Evolutionary conservation across 2,888 invertebrate species (phyloP).

Genomic region (Aphodius sticticus): DNA sequence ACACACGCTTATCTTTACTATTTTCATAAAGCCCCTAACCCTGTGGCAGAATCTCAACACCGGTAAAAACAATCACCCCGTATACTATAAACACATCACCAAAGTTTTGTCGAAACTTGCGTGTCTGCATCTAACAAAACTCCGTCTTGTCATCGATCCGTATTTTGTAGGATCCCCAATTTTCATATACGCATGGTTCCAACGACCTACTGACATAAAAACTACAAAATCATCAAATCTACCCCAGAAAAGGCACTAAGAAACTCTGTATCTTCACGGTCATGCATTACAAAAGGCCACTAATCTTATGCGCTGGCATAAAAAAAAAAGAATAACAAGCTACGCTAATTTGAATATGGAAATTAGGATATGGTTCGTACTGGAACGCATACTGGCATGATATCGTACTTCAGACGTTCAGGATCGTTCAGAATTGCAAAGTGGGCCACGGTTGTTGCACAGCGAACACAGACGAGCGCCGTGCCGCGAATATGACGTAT

Average conservation of each 20-base stretch:
- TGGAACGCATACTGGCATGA: conserved; percentile 31
- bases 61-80: neutral
- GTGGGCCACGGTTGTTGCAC: conserved; percentile 36
- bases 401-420: conserved; percentile 24
- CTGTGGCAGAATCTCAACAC: no score
- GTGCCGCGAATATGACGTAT: conserved; percentile 40
- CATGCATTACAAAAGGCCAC: conserved; percentile 13
- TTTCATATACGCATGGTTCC: neutral
- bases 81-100: neutral
- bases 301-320: conserved; percentile 4
- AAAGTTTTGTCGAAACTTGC: neutral
- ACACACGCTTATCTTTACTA: no score
- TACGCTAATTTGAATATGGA: conserved; percentile 5
- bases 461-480: conserved; percentile 33
- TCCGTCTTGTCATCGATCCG: neutral
- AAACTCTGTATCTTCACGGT: neutral
- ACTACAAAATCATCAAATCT: neutral
- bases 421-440: conserved; percentile 27
- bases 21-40: no score
- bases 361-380: neutral
- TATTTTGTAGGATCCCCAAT: neutral
- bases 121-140: neutral
- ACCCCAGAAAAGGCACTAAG: neutral
- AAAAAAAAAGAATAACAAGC: conserved; percentile 8
- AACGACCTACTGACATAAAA: neutral